Conservation (phyloP, 2,888 invertebrate species). For the Drymonia ruficornis region DNA sequence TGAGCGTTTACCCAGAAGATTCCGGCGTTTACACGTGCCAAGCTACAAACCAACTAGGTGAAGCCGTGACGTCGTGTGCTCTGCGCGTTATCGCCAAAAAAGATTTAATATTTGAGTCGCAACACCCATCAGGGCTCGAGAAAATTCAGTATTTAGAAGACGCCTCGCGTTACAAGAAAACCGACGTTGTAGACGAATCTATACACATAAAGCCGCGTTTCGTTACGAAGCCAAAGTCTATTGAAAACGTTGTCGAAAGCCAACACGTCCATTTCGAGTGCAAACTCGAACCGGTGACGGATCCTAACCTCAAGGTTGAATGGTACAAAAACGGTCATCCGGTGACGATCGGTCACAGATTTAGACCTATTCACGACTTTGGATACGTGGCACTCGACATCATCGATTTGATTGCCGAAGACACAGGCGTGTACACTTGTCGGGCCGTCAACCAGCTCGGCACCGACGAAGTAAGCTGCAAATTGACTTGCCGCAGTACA, state of each 20-base stretch:
- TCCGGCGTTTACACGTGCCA: slow-evolving; percentile 98
- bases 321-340: slow-evolving; percentile 98
- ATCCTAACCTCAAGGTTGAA: slow-evolving; percentile 97
- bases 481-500: slow-evolving; percentile 89
- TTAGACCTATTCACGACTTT: slow-evolving; percentile 98
- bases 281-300: slow-evolving; percentile 98
- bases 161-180: slow-evolving; percentile 92
- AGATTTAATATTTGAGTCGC: slow-evolving; percentile 94
- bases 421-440: slow-evolving; percentile 97
- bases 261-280: slow-evolving; percentile 99
- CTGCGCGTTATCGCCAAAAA: slow-evolving; percentile 95
- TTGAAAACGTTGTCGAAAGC: slow-evolving; percentile 94
- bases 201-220: slow-evolving; percentile 94
- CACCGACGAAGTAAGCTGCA: slow-evolving; percentile 92
- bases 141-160: slow-evolving; percentile 97
- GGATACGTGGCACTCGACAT: slow-evolving; percentile 99
- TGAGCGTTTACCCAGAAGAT: slow-evolving; percentile 98
- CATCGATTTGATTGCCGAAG: slow-evolving; percentile 97
- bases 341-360: slow-evolving; percentile 96
- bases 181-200: slow-evolving; percentile 92
- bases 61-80: slow-evolving; percentile 96
- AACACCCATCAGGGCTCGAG: slow-evolving; percentile 95
- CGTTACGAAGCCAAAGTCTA: slow-evolving; percentile 93
- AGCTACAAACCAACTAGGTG: slow-evolving; percentile 97
- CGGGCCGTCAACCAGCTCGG: slow-evolving; percentile 96